Evolutionary conservation across 2,797 vertebrate species (phyloP).

Genomic region (Dallia pectoralis): DNA sequence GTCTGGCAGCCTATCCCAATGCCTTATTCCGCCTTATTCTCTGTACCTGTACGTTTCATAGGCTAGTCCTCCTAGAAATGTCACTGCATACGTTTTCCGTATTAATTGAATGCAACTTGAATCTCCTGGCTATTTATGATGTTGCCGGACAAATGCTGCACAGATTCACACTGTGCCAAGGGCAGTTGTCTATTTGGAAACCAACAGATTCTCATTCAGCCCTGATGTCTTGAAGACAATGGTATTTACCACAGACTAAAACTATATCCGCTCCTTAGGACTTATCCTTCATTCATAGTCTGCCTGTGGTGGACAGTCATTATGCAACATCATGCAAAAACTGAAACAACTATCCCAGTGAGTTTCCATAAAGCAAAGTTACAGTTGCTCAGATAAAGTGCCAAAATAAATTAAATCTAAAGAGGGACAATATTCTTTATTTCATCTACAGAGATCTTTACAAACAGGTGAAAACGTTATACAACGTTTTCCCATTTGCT

Average conservation of each 20-base stretch:
- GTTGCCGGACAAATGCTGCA: not conserved
- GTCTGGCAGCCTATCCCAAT: not conserved
- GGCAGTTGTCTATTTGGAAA: not conserved
- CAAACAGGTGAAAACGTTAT: no score
- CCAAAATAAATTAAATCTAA: no score
- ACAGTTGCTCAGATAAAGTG: not conserved
- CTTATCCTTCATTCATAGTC: not conserved
- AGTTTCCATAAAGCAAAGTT: not conserved
- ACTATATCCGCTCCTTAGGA: not conserved
- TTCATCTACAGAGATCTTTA: no score
- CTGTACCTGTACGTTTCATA: not conserved
- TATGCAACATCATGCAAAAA: not conserved
- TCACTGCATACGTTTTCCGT: not conserved
- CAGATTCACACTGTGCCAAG: not conserved
- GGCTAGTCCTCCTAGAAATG: not conserved
- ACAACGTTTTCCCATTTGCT: no score
- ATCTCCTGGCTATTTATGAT: not conserved
- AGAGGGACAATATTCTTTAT: no score
- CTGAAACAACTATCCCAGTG: not conserved
- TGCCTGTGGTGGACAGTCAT: not conserved
- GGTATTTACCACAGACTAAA: not conserved
- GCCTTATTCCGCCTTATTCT: not conserved
- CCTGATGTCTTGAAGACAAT: not conserved
- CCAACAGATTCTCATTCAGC: not conserved
- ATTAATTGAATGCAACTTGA: conserved; percentile 2